These are phyloP conservation scores for Exocentrus adspersus DNA, from an alignment of 2,888 invertebrate species.

Conservation along the genomic window DNA sequence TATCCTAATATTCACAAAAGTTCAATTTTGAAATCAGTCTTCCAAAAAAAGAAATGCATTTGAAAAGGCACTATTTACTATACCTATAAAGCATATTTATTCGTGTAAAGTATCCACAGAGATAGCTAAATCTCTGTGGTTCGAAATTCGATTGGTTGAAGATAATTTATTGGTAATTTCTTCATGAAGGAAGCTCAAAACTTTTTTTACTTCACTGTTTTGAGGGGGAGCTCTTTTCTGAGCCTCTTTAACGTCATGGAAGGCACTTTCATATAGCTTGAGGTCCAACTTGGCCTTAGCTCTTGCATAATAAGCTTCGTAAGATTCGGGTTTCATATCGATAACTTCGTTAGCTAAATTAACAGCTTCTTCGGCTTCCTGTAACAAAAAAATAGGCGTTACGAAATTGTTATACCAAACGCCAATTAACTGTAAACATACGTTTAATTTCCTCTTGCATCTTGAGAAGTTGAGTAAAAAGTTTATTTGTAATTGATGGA, in stretches of 20 bases:
- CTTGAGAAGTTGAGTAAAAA: slow-evolving; percentile 90
- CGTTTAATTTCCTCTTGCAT: slow-evolving; percentile 93
- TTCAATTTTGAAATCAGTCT: slow-evolving; percentile 47
- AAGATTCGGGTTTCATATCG: slow-evolving; percentile 84
- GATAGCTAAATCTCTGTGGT: slow-evolving; percentile 57
- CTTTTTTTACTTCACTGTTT: slow-evolving; percentile 73
- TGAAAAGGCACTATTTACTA: slow-evolving; percentile 43
- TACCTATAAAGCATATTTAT: slow-evolving; percentile 39
- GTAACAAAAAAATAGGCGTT: slow-evolving; percentile 49
- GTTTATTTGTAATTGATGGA: slow-evolving; percentile 88
- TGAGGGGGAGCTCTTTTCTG: slow-evolving; percentile 76
- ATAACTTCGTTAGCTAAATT: slow-evolving; percentile 90
- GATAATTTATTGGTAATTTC: slow-evolving; percentile 72
- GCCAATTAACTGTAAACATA: slow-evolving; percentile 68
- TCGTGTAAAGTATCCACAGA: slow-evolving; percentile 62
- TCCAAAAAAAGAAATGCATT: slow-evolving; percentile 44
- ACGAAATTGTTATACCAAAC: not conserved
- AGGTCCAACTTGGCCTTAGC: slow-evolving; percentile 87
- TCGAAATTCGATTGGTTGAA: slow-evolving; percentile 47
- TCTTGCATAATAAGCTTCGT: slow-evolving; percentile 92
- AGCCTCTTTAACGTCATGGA: slow-evolving; percentile 86
- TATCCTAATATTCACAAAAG: slow-evolving; percentile 46
- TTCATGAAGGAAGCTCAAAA: slow-evolving; percentile 78
- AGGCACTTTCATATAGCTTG: slow-evolving; percentile 76
- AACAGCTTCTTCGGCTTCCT: slow-evolving; percentile 88